A percentile compares a stretch with the other conserved stretches of the same genome.
phyloP scores from a whole-genome alignment of 2,888 invertebrate species.

The Perdita meconis region DNA sequence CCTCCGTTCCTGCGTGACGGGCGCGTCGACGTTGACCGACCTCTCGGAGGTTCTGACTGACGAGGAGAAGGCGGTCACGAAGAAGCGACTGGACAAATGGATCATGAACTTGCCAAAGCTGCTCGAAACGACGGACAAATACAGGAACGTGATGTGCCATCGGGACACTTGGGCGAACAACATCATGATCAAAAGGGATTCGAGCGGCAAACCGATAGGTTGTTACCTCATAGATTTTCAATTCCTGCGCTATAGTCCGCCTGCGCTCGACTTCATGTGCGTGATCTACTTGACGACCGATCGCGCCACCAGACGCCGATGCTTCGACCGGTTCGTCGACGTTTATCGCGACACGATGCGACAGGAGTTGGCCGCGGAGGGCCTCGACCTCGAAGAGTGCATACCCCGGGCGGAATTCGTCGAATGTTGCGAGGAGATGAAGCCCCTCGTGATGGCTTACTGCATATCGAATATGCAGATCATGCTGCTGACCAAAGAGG shows the following conservation, averaged over 20 bases:
- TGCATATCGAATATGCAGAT: constrained; percentile 57
- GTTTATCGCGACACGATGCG: constrained; percentile 67
- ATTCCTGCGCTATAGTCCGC: constrained; percentile 71
- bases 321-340: constrained; percentile 67
- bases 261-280: constrained; percentile 74
- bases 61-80: constrained; percentile 56
- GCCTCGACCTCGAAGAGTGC: constrained; percentile 55
- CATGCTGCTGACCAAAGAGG: constrained; percentile 58
- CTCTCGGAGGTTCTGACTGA: constrained; percentile 52
- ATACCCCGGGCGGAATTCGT: constrained; percentile 62
- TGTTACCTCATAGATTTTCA: constrained; percentile 77
- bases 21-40: constrained; percentile 54
- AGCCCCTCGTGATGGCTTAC: constrained; percentile 39
- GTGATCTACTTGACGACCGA: constrained; percentile 73
- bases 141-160: constrained; percentile 75
- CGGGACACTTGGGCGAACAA: constrained; percentile 80
- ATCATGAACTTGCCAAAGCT: constrained; percentile 23
- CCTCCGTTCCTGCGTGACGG: constrained; percentile 40
- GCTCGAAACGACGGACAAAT: constrained; percentile 52
- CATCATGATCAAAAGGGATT: constrained; percentile 74
- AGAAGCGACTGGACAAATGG: constrained; percentile 60
- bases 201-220: constrained; percentile 46
- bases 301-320: constrained; percentile 59
- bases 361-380: constrained; percentile 48
- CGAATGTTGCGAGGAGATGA: constrained; percentile 50